A percentile compares a stretch with the other conserved stretches of the same genome.
Conservation (phyloP, 2,888 invertebrate genomes). For the Pachliopta kotzebuea region DNA sequence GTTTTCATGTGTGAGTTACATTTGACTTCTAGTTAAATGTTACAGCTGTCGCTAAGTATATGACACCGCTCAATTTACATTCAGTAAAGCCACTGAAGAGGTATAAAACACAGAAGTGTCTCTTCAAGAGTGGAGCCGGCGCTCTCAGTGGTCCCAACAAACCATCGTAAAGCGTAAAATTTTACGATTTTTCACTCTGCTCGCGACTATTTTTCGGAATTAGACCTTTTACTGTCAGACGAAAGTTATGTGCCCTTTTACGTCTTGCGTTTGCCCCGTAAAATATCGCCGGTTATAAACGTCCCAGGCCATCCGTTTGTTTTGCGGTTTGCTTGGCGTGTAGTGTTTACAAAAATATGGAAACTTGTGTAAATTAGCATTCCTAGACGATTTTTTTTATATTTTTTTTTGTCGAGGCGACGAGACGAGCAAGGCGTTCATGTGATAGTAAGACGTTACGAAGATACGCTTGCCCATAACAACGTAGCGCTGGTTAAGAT, state of each 20-base stretch:
- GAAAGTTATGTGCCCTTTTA: conserved; percentile 41
- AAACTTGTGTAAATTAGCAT: neutral
- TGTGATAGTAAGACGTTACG: too few species aligned
- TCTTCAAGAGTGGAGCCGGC: conserved; percentile 32
- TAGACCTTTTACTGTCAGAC: conserved; percentile 42
- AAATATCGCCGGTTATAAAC: conserved; percentile 26
- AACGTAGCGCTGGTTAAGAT: too few species aligned
- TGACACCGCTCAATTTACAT: conserved; percentile 52
- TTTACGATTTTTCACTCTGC: conserved; percentile 57
- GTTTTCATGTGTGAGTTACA: too few species aligned
- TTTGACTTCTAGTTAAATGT: neutral
- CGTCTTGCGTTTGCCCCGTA: conserved; percentile 10
- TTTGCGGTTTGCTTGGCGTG: neutral
- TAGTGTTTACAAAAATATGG: neutral
- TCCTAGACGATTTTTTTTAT: neutral
- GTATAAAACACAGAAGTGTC: conserved; percentile 55
- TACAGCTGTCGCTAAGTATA: conserved; percentile 31
- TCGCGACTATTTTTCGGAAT: conserved; percentile 45
- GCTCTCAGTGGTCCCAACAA: conserved; percentile 47
- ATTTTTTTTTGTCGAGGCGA: too few species aligned
- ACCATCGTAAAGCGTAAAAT: conserved; percentile 54
- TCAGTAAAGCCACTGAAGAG: conserved; percentile 44
- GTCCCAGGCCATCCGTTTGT: conserved; percentile 13
- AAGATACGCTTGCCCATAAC: too few species aligned
- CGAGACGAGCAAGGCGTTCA: too few species aligned